phyloP scores from a whole-genome alignment of 2,113 vertebrate species.

The Micromys minutus region DNA sequence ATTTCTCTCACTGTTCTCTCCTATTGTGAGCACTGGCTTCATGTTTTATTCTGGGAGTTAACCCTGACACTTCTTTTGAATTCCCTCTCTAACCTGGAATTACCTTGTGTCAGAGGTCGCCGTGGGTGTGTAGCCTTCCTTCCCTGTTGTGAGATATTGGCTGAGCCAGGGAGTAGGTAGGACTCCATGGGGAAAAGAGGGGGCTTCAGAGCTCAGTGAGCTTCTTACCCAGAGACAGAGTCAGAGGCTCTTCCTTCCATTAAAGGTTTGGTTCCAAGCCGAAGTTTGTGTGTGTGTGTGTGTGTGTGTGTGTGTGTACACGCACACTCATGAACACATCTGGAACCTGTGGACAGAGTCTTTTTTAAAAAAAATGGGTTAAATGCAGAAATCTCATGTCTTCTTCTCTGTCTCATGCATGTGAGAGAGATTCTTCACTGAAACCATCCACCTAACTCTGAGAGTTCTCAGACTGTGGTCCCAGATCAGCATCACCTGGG shows the following conservation, averaged over 20 bases:
- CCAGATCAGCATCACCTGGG: background rate
- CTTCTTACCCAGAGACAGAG: background rate
- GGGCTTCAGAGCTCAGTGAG: background rate
- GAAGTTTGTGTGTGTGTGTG: background rate
- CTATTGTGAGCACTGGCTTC: constrained; percentile 8
- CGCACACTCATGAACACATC: background rate
- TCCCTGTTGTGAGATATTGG: background rate
- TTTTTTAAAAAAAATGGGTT: background rate
- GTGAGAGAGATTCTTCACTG: background rate
- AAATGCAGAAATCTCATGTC: background rate
- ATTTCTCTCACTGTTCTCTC: constrained; percentile 68
- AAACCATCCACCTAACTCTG: background rate
- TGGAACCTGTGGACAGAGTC: background rate
- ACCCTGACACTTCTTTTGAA: background rate
- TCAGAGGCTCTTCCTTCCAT: background rate
- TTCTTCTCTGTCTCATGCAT: background rate
- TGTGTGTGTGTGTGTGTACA: background rate
- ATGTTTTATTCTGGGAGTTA: background rate
- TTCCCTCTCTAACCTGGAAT: background rate
- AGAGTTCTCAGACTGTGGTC: background rate
- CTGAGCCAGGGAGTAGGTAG: fast-evolving
- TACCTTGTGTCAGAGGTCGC: background rate
- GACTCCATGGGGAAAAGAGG: background rate
- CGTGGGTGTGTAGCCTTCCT: background rate
- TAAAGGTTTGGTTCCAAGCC: background rate